Conservation (phyloP, 2,113 vertebrate genomes). For the Rhabdornis inornatus region DNA sequence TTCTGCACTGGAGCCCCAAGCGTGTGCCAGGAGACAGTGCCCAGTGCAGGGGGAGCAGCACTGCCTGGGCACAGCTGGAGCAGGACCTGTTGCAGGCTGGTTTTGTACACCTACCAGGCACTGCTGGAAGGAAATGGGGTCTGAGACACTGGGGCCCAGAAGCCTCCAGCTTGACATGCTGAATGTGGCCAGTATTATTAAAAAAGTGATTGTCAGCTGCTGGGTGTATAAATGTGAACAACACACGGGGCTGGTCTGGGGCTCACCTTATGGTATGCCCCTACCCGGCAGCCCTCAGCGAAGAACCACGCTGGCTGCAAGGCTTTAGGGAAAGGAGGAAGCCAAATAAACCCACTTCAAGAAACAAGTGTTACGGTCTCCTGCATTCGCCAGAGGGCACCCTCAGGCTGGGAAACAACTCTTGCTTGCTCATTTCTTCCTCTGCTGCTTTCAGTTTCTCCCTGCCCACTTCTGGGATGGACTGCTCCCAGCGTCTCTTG, state of each 20-base stretch:
- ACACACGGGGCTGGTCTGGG: accelerated
- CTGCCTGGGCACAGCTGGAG: background rate
- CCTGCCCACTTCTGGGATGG: background rate
- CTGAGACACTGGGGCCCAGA: background rate
- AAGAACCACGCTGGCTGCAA: background rate
- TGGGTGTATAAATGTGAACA: accelerated
- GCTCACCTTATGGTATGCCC: background rate
- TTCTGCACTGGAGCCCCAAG: background rate
- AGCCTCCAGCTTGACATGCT: background rate
- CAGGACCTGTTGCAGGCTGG: background rate
- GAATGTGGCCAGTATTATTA: background rate
- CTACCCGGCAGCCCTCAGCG: accelerated
- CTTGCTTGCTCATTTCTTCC: background rate
- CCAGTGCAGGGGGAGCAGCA: background rate
- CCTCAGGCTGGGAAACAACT: background rate
- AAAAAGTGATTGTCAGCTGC: background rate
- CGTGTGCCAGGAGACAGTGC: accelerated
- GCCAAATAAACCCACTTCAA: background rate
- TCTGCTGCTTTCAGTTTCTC: background rate
- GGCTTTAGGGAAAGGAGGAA: background rate
- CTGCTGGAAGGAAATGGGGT: background rate
- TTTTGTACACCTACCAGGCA: background rate
- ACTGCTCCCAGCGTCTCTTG: background rate
- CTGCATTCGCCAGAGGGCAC: constrained; percentile 12
- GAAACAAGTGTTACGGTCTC: background rate